phyloP scores from a whole-genome alignment of 2,888 invertebrate species.

The Acleris sparsana region DNA sequence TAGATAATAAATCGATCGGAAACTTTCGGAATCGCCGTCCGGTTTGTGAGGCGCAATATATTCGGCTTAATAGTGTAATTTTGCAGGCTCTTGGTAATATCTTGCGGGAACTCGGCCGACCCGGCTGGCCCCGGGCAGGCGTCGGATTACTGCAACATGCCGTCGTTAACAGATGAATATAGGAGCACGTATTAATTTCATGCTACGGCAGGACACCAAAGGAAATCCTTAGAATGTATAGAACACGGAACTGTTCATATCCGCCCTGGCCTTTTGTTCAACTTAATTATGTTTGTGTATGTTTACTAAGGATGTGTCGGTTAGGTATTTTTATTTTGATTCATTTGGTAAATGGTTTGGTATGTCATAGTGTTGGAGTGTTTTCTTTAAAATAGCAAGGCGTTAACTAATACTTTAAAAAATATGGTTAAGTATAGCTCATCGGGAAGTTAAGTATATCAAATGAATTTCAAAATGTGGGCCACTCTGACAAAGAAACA shows the following conservation, averaged over 20 bases:
- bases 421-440: too few relatives aligned
- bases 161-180: constrained; percentile 41
- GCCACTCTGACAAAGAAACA: too few relatives aligned
- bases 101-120: constrained; percentile 59
- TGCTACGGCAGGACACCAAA: constrained; percentile 7
- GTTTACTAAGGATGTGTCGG: too few relatives aligned
- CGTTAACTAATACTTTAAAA: too few relatives aligned
- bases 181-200: constrained; percentile 31
- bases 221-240: not conserved
- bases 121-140: constrained; percentile 53
- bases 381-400: too few relatives aligned
- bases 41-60: constrained; percentile 58
- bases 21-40: constrained; percentile 52
- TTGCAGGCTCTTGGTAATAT: constrained; percentile 62
- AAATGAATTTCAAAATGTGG: too few relatives aligned
- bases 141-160: constrained; percentile 54
- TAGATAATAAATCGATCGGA: constrained; percentile 54
- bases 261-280: not conserved
- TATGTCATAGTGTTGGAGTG: too few relatives aligned
- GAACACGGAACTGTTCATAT: constrained; percentile 3
- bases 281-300: not conserved
- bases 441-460: too few relatives aligned
- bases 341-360: too few relatives aligned
- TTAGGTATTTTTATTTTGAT: too few relatives aligned
- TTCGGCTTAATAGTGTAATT: constrained; percentile 67